Percentiles rank a stretch among this genome's conserved stretches.
Evolutionary conservation across 2,888 invertebrate species (phyloP).

Genomic region (Campaea margaritaria): DNA sequence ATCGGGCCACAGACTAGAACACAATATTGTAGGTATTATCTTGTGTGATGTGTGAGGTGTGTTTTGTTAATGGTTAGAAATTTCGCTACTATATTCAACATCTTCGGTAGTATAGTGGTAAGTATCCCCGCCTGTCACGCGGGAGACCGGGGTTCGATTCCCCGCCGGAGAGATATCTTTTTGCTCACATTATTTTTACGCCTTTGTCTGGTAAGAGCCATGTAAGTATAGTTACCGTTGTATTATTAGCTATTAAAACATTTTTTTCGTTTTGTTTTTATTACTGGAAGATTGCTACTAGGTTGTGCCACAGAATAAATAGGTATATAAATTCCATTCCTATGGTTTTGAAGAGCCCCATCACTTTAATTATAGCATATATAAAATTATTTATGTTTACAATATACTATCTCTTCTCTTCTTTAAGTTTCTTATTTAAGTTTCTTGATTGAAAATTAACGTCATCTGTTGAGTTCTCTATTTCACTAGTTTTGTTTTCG

Average conservation of each 20-base stretch:
- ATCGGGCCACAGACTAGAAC: too few relatives aligned
- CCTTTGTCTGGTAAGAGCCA: not conserved
- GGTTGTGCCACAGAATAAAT: too few relatives aligned
- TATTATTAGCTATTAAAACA: too few relatives aligned
- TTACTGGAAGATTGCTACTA: too few relatives aligned
- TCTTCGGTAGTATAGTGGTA: constrained; percentile 86
- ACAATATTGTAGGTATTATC: not conserved
- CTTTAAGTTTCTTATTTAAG: not conserved
- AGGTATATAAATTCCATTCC: too few relatives aligned
- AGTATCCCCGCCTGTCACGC: constrained; percentile 86
- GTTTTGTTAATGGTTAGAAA: not conserved
- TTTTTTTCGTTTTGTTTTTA: not conserved
- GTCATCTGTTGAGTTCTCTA: not conserved
- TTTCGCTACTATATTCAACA: constrained; percentile 1
- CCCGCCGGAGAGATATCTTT: constrained; percentile 76
- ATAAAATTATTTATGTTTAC: too few relatives aligned
- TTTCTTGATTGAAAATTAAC: not conserved
- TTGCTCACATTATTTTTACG: constrained; percentile 2
- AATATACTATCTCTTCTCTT: not conserved
- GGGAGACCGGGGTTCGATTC: constrained; percentile 86
- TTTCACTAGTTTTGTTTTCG: too few relatives aligned
- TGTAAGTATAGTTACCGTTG: too few relatives aligned
- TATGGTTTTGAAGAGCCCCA: too few relatives aligned
- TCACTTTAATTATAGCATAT: too few relatives aligned
- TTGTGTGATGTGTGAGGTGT: not conserved